These are phyloP conservation scores for Abrostola triplasia DNA, from an alignment of 2,888 invertebrate genomes.

Conservation along the genomic window DNA sequence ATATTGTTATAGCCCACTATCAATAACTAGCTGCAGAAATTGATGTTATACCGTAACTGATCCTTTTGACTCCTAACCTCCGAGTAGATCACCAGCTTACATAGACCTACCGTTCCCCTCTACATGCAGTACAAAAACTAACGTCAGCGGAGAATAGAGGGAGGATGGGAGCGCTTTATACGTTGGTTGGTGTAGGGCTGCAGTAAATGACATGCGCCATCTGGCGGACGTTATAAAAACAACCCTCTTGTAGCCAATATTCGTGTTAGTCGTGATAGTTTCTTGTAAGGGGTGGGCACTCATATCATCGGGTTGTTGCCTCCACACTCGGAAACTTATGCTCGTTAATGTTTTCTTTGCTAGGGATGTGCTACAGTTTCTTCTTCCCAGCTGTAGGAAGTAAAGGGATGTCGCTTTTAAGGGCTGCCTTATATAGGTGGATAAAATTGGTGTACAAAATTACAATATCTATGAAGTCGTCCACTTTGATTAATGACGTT, in stretches of 20 bases:
- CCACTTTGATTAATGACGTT: too few species aligned
- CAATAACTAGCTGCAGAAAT: conserved; percentile 77
- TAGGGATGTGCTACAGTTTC: conserved; percentile 10
- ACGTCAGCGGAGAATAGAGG: conserved; percentile 3
- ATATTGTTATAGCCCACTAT: conserved; percentile 82
- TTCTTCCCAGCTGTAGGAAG: not conserved
- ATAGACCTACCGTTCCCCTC: conserved; percentile 52
- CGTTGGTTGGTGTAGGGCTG: conserved; percentile 69
- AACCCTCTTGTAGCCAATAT: conserved; percentile 79
- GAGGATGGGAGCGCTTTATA: conserved; percentile 54
- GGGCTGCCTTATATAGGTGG: too few species aligned
- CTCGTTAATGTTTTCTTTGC: conserved; percentile 19
- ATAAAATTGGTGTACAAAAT: too few species aligned
- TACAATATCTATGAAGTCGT: too few species aligned
- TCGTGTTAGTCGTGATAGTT: conserved; percentile 80
- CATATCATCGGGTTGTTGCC: conserved; percentile 47
- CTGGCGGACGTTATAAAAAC: conserved; percentile 84
- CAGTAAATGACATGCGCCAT: conserved; percentile 85
- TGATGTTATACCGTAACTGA: conserved; percentile 81
- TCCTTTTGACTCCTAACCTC: conserved; percentile 85
- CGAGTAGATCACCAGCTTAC: conserved; percentile 62
- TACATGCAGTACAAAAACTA: not conserved
- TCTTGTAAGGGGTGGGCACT: conserved; percentile 76
- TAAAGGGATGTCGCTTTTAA: too few species aligned
- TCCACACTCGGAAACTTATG: conserved; percentile 17